phyloP scores from a whole-genome alignment of 1,140 invertebrate genomes.

The Hylaeus volcanicus region DNA sequence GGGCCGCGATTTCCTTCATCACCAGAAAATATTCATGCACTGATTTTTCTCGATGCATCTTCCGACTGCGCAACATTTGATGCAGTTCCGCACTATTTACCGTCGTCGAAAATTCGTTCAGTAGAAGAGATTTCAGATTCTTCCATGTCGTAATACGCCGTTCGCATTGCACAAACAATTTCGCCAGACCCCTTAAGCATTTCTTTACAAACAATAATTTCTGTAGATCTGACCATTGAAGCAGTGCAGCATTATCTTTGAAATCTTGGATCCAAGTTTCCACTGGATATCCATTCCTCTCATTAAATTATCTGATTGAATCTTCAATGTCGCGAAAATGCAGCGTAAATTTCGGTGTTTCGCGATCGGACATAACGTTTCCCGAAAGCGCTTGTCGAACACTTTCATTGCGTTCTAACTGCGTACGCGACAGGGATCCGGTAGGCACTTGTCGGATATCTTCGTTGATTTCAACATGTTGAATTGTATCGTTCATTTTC shows the following conservation, averaged over 20 bases:
- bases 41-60: slow-evolving; percentile 42
- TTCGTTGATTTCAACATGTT: no score
- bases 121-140: slow-evolving; percentile 43
- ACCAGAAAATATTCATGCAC: slow-evolving; percentile 61
- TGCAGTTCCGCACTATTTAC: slow-evolving; percentile 56
- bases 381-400: no score
- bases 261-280: slow-evolving; percentile 56
- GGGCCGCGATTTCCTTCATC: slow-evolving; percentile 59
- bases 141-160: slow-evolving; percentile 44
- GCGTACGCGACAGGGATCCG: neutral
- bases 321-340: slow-evolving; percentile 44
- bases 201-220: slow-evolving; percentile 59
- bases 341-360: slow-evolving; percentile 8
- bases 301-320: slow-evolving; percentile 44
- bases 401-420: no score
- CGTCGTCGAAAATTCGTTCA: slow-evolving; percentile 49
- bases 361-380: no score
- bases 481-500: neutral
- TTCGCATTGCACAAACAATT: slow-evolving; percentile 59
- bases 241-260: slow-evolving; percentile 43
- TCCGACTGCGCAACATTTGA: slow-evolving; percentile 42
- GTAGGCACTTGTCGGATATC: neutral
- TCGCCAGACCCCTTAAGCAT: slow-evolving; percentile 54
- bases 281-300: slow-evolving; percentile 43
- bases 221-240: slow-evolving; percentile 52